Conservation (phyloP, 2,888 invertebrate species). For the Rambutsinella grinnellia region DNA sequence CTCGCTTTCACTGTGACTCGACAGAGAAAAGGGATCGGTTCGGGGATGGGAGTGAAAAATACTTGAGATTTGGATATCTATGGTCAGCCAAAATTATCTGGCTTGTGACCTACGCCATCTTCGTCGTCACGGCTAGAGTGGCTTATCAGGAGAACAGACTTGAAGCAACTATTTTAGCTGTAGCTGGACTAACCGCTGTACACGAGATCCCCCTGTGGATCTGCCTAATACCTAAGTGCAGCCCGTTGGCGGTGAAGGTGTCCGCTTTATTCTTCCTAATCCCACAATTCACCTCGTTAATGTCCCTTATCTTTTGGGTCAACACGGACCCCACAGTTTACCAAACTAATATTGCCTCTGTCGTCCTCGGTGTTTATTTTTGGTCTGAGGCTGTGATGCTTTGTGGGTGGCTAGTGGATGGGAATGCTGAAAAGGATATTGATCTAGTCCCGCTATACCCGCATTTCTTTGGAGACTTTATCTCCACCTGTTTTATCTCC, state of each 20-base stretch:
- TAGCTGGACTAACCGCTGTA: slow-evolving; percentile 13
- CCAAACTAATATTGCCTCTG: slow-evolving; percentile 56
- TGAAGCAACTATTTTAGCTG: slow-evolving; percentile 19
- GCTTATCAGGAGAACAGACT: slow-evolving; percentile 6
- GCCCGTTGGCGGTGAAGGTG: slow-evolving; percentile 24
- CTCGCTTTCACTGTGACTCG: slow-evolving; percentile 50
- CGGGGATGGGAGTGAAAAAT: slow-evolving; percentile 40
- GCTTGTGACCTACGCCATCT: slow-evolving; percentile 44
- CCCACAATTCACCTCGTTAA: slow-evolving; percentile 62
- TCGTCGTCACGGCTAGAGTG: slow-evolving; percentile 43
- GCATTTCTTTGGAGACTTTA: slow-evolving; percentile 61
- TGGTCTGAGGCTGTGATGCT: slow-evolving; percentile 50
- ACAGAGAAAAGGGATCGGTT: slow-evolving; percentile 46
- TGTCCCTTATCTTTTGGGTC: slow-evolving; percentile 62
- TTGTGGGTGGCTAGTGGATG: slow-evolving; percentile 47
- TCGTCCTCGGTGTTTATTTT: slow-evolving; percentile 60
- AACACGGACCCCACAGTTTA: slow-evolving; percentile 61
- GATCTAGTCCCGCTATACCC: slow-evolving; percentile 63
- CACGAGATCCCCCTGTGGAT: slow-evolving; percentile 50
- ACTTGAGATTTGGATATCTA: slow-evolving; percentile 43
- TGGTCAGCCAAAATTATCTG: slow-evolving; percentile 56
- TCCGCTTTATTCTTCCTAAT: slow-evolving; percentile 59
- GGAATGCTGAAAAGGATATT: slow-evolving; percentile 54
- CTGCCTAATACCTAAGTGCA: slow-evolving; percentile 31
- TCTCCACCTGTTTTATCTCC: slow-evolving; percentile 17